phyloP scores from a whole-genome alignment of 2,888 invertebrate species.

The Apodemia hepburni region DNA sequence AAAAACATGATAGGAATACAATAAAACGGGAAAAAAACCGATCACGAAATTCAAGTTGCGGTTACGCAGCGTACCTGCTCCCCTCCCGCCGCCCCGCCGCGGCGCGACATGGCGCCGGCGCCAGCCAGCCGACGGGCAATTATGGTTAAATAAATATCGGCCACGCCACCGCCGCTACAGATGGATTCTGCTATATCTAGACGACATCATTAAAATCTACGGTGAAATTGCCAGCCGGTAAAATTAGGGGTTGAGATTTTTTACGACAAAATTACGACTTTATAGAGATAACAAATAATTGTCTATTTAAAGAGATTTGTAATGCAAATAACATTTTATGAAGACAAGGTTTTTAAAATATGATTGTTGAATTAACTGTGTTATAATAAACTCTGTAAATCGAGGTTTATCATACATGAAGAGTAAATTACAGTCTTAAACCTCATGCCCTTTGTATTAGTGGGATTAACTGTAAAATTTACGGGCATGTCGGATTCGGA shows the following conservation, averaged over 20 bases:
- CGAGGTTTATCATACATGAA: no score
- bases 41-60: conserved; percentile 73
- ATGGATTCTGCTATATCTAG: conserved; percentile 64
- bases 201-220: conserved; percentile 66
- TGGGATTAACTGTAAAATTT: no score
- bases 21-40: conserved; percentile 60
- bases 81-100: conserved; percentile 38
- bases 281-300: neutral
- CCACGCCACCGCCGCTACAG: conserved; percentile 66
- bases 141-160: conserved; percentile 79
- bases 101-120: conserved; percentile 76
- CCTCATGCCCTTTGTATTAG: no score
- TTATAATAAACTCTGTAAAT: no score
- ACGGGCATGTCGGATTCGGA: no score
- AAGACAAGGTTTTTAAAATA: no score
- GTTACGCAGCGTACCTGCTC: conserved; percentile 67
- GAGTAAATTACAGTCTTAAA: no score
- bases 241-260: conserved; percentile 13
- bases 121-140: conserved; percentile 76
- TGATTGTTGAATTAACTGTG: no score
- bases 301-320: neutral
- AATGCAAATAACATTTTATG: neutral
- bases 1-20: conserved; percentile 69
- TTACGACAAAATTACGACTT: neutral
- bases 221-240: conserved; percentile 36